Evolutionary conservation across 2,797 vertebrate species (phyloP).

Genomic region (Xenops minutus): DNA sequence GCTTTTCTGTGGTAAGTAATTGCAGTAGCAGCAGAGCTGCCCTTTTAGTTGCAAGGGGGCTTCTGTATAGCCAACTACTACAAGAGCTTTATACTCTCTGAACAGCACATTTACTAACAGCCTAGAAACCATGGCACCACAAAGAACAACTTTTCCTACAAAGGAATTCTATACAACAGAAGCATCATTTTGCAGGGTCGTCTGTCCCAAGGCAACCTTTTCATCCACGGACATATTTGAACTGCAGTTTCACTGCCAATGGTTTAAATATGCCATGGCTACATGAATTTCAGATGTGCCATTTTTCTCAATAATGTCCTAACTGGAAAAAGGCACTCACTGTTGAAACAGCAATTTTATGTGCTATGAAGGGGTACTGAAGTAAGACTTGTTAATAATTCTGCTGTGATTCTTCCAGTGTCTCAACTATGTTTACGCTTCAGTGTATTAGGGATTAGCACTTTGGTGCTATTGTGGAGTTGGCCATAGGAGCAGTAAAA

Average conservation of each 20-base stretch:
- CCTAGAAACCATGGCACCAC: background rate
- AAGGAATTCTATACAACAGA: background rate
- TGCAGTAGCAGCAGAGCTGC: background rate
- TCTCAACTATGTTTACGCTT: background rate
- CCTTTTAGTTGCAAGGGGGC: background rate
- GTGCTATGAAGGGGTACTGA: background rate
- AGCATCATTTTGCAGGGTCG: background rate
- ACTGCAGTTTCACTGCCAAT: background rate
- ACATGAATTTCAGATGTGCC: background rate
- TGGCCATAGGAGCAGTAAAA: background rate
- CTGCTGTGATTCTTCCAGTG: background rate
- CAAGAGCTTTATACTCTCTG: background rate
- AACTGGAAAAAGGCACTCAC: slow-evolving; percentile 42
- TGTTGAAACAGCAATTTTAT: slow-evolving; percentile 12
- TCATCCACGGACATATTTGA: background rate
- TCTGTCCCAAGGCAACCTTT: background rate
- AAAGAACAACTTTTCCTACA: background rate
- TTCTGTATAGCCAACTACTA: background rate
- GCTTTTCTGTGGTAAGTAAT: background rate
- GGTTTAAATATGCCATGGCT: background rate
- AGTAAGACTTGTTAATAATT: background rate
- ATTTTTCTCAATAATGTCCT: slow-evolving; percentile 21
- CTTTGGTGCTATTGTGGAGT: background rate
- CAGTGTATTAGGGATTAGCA: background rate
- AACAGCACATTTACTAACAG: background rate